Base-by-base conservation (phyloP, 2,113 vertebrate genomes). In the Entosphenus tridentatus region DNA sequence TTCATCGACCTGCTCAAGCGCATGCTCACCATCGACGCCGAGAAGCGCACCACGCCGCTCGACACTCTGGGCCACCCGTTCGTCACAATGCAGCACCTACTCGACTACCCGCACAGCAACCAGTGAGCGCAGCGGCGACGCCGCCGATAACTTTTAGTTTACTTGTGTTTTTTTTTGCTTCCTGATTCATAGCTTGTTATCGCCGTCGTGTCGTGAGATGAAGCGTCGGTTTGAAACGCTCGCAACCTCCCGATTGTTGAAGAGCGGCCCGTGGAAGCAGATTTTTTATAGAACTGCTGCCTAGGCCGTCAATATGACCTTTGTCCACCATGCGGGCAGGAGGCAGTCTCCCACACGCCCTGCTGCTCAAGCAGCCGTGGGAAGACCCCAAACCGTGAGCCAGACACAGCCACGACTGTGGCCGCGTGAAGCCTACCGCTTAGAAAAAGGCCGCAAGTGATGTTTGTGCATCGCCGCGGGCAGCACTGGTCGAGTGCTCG, bases 1-100 rank as follows among this genome's bases (percentile, higher is more conserved):
- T 98, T 98, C 76, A 98, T 98, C 57, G 93, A 98, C 80, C 78
- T 98, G 79, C 75, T 98, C 67, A 97, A 92, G 78, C 96, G 95
- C 82, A 98, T 97, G 93, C 79, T 97, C 80, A 97, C 92, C 70
- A 96, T 97, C 39, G 93, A 97, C 2, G 89, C 89, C 0, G 93
- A 98, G 78, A 97, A 97, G 81, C 86, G 93, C 77, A 86, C 95
- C 83, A 95, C 89, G 10, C 92, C 93, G 2, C 89, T 96, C 1
- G 93, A 98, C 80, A 95, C 93, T 4, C 86, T 98, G 78, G 93
- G 87, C 82, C 92, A 98, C 73, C 85, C 92, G 56, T 98, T 97
- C 71, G 89, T 95, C 74, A 96, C 88, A 67, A 97, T 97, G 93
- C 86, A 87, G 0, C 93, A 97, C 74, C 78, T 98, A 71, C 86